Conservation (phyloP, 1,140 invertebrate genomes). For the Steinernema feltiae region DNA sequence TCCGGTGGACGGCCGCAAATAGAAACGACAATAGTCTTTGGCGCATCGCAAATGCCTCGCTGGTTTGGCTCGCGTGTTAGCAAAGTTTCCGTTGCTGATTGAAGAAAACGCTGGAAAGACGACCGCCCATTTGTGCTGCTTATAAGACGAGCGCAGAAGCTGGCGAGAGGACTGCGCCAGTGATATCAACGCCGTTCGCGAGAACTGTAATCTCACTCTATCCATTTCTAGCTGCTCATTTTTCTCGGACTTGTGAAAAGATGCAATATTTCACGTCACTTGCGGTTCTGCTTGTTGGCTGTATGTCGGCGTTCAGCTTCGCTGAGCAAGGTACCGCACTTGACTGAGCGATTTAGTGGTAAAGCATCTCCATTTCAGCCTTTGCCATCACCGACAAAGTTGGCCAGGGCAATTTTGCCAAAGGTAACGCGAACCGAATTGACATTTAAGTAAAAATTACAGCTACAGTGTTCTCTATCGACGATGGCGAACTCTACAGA, state of each 20-base stretch:
- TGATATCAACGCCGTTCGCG: too few relatives aligned
- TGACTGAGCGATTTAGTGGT: background rate
- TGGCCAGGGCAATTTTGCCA: background rate
- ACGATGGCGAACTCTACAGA: background rate
- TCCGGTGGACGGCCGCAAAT: background rate
- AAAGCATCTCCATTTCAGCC: background rate
- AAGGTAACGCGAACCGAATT: background rate
- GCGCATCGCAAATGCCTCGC: background rate
- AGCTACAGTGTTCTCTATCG: background rate
- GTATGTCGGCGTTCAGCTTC: background rate
- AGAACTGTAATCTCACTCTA: too few relatives aligned
- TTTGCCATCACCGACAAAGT: constrained; percentile 7
- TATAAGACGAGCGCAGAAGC: background rate
- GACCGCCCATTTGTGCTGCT: background rate
- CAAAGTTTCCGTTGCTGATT: background rate
- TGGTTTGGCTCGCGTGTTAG: background rate
- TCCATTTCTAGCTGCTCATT: background rate
- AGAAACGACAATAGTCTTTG: background rate
- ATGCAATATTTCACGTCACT: too few relatives aligned
- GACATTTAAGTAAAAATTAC: background rate
- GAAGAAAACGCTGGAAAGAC: background rate
- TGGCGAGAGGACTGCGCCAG: too few relatives aligned
- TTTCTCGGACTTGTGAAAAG: too few relatives aligned
- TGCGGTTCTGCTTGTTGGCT: background rate
- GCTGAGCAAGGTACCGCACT: background rate